phyloP scores from a whole-genome alignment of 53 echinoderm and acorn worm genomes.

The Patiria pectinifera region DNA sequence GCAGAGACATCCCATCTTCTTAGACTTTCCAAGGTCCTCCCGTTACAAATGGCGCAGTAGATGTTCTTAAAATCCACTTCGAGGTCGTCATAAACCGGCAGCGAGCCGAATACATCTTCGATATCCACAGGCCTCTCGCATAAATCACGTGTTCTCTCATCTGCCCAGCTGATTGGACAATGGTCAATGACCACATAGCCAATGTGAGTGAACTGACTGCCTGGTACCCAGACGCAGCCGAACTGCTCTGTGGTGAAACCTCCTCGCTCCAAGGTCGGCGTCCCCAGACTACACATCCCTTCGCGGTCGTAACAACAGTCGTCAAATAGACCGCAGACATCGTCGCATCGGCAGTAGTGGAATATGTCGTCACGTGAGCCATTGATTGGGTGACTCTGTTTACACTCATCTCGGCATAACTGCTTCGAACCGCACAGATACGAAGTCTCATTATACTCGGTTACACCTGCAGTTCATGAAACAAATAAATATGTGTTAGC shows the following conservation, averaged over 20 bases:
- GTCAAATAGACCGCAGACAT: constrained; percentile 29
- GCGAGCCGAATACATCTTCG: constrained; percentile 38
- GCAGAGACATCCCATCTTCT: constrained; percentile 48
- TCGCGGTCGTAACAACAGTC: constrained; percentile 59
- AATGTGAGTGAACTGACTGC: constrained; percentile 38
- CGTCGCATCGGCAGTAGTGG: constrained; percentile 58
- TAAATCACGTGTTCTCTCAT: constrained; percentile 32
- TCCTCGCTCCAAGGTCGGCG: not conserved
- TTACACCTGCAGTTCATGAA: not conserved
- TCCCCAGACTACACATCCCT: not conserved
- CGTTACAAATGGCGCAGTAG: constrained; percentile 62
- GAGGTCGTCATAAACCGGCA: constrained; percentile 38
- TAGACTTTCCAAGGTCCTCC: constrained; percentile 24
- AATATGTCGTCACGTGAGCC: not conserved
- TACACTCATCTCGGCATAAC: constrained; percentile 27
- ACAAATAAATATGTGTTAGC: not conserved
- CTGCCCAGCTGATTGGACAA: constrained; percentile 48
- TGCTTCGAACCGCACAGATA: constrained; percentile 59
- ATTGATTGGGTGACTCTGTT: constrained; percentile 2
- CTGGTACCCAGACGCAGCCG: constrained; percentile 45
- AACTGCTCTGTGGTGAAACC: constrained; percentile 24
- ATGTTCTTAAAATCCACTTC: constrained; percentile 62
- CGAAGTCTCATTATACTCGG: constrained; percentile 6
- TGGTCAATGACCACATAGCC: constrained; percentile 34
- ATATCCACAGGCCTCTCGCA: constrained; percentile 41